These are phyloP conservation scores for Xiphophorus hellerii DNA, from an alignment of 2,113 vertebrate genomes.

Conservation along the genomic window DNA sequence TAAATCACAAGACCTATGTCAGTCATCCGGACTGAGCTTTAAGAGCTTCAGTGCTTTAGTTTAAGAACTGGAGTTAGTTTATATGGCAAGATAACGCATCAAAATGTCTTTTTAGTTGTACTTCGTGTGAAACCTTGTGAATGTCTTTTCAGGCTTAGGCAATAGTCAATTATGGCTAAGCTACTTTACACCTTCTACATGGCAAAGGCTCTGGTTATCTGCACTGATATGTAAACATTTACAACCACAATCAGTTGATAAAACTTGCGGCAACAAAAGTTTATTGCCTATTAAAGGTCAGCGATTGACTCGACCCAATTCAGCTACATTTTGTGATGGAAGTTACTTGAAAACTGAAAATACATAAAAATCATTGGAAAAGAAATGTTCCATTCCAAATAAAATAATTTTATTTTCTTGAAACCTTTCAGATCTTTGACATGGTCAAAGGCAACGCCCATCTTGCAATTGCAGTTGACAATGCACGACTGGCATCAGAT, in stretches of 20 bases:
- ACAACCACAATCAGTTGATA: constrained; percentile 17
- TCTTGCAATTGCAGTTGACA: constrained; percentile 66
- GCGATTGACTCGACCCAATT: not conserved
- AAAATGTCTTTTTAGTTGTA: not conserved
- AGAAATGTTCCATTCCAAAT: not conserved
- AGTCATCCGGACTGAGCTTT: too few relatives aligned
- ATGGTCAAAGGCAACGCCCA: constrained; percentile 57
- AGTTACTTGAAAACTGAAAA: not conserved
- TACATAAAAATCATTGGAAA: not conserved
- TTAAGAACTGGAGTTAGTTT: too few relatives aligned
- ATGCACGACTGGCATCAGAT: constrained; percentile 65
- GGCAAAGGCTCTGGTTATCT: not conserved
- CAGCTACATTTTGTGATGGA: not conserved
- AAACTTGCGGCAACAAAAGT: not conserved
- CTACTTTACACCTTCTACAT: not conserved
- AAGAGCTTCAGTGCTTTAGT: too few relatives aligned
- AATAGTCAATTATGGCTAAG: constrained; percentile 13
- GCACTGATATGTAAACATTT: constrained; percentile 38
- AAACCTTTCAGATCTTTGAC: constrained; percentile 60
- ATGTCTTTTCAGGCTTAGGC: not conserved
- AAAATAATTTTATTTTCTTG: not conserved
- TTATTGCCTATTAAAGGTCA: not conserved
- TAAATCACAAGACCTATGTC: not conserved
- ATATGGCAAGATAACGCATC: not conserved
- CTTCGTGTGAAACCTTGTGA: not conserved